A percentile compares a stretch with the other conserved stretches of the same genome.
Evolutionary conservation across 2,888 invertebrate genomes (phyloP).

Genomic region (Agrochola circellaris): DNA sequence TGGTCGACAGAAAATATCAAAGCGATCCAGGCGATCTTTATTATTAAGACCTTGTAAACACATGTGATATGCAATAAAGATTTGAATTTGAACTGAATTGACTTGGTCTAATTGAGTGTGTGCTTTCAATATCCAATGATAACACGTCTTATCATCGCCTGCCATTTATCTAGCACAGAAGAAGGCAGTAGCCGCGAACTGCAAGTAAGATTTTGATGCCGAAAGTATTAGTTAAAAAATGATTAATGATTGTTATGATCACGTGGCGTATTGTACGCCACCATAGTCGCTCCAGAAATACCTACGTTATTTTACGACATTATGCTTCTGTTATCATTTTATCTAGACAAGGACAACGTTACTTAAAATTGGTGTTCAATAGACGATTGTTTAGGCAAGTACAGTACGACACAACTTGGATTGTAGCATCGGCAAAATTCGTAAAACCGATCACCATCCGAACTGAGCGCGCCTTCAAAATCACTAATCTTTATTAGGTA

Average conservation of each 20-base stretch:
- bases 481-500: too few species aligned
- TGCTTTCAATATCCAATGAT: neutral
- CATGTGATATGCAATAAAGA: too few species aligned
- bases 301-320: neutral
- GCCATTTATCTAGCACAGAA: neutral
- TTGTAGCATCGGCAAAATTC: too few species aligned
- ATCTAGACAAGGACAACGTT: neutral
- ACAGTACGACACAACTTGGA: too few species aligned
- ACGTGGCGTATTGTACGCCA: neutral
- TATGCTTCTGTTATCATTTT: neutral
- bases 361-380: neutral
- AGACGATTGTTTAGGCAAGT: neutral
- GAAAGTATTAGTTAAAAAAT: neutral
- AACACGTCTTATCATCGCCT: neutral
- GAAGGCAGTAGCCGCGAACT: neutral
- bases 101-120: neutral
- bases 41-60: too few species aligned
- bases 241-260: neutral
- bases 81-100: too few species aligned
- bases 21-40: neutral
- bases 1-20: neutral
- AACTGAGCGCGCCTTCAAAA: too few species aligned
- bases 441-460: too few species aligned
- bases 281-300: neutral
- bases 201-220: neutral